These are phyloP conservation scores for Sphenopsis melanotis DNA, from an alignment of 2,797 vertebrate genomes.

Conservation along the genomic window DNA sequence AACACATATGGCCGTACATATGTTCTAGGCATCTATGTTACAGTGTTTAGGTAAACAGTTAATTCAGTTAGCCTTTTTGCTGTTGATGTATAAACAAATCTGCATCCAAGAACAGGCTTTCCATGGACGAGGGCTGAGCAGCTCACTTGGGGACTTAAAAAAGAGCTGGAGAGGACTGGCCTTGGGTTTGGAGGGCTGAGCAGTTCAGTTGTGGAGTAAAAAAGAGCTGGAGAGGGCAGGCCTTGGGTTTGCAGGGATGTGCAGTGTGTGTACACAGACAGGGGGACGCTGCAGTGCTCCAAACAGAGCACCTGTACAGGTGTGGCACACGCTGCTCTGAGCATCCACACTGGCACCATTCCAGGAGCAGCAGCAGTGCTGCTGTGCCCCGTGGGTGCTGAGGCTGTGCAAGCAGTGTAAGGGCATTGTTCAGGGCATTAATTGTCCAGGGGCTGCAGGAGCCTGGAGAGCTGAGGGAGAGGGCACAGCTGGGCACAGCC, in stretches of 20 bases:
- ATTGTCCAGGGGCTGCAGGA: not conserved
- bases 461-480: not conserved
- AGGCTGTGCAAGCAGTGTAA: not conserved
- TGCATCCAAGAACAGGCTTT: not conserved
- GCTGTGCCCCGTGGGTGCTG: not conserved
- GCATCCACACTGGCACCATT: not conserved
- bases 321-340: not conserved
- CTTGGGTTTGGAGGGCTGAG: not conserved
- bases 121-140: not conserved
- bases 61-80: not conserved
- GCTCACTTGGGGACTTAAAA: rapidly evolving
- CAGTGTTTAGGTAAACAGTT: not conserved
- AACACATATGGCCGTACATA: not conserved
- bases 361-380: not conserved
- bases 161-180: too few species aligned
- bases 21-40: not conserved
- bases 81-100: not conserved
- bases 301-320: not conserved
- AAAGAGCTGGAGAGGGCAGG: not conserved
- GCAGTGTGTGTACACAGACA: not conserved
- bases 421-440: not conserved
- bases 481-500: not conserved
- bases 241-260: not conserved
- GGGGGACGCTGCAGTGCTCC: not conserved
- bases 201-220: too few species aligned